These are phyloP conservation scores for Anagyrus pseudococci DNA, from an alignment of 2,888 invertebrate species.

Conservation along the genomic window DNA sequence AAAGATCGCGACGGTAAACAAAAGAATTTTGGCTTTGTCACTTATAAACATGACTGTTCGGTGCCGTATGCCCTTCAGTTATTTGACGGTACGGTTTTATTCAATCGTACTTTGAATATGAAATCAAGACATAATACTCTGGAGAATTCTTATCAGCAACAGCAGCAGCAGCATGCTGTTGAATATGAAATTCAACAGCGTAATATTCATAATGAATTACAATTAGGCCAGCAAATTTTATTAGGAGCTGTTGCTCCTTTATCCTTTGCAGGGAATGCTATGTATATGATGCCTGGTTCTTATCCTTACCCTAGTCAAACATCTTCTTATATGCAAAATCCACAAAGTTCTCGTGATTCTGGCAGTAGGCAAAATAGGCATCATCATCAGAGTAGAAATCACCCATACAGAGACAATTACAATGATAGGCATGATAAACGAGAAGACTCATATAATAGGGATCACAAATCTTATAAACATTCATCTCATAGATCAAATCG, in stretches of 20 bases:
- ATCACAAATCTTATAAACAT: slow-evolving; percentile 38
- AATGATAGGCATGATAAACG: slow-evolving; percentile 39
- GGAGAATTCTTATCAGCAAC: slow-evolving; percentile 38
- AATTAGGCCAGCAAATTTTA: slow-evolving; percentile 49
- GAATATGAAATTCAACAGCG: background rate
- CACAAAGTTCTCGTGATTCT: slow-evolving; percentile 37
- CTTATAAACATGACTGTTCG: slow-evolving; percentile 77
- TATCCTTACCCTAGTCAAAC: slow-evolving; percentile 43
- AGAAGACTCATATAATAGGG: slow-evolving; percentile 38
- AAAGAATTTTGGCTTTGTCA: slow-evolving; percentile 79
- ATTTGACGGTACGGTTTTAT: slow-evolving; percentile 75
- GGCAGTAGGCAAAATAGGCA: slow-evolving; percentile 42
- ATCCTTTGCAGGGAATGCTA: slow-evolving; percentile 35
- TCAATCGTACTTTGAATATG: slow-evolving; percentile 67
- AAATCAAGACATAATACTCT: slow-evolving; percentile 54
- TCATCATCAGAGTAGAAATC: slow-evolving; percentile 42
- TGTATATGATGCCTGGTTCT: slow-evolving; percentile 39
- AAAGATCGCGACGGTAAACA: slow-evolving; percentile 76
- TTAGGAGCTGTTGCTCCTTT: slow-evolving; percentile 41
- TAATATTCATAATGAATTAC: slow-evolving; percentile 30
- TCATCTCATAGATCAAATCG: slow-evolving; percentile 39
- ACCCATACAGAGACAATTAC: slow-evolving; percentile 32
- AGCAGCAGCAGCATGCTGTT: slow-evolving; percentile 4
- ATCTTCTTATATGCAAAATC: slow-evolving; percentile 31
- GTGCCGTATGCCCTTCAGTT: slow-evolving; percentile 79